Evolutionary conservation across 2,113 vertebrate genomes (phyloP).

Genomic region (Casuarius casuarius): DNA sequence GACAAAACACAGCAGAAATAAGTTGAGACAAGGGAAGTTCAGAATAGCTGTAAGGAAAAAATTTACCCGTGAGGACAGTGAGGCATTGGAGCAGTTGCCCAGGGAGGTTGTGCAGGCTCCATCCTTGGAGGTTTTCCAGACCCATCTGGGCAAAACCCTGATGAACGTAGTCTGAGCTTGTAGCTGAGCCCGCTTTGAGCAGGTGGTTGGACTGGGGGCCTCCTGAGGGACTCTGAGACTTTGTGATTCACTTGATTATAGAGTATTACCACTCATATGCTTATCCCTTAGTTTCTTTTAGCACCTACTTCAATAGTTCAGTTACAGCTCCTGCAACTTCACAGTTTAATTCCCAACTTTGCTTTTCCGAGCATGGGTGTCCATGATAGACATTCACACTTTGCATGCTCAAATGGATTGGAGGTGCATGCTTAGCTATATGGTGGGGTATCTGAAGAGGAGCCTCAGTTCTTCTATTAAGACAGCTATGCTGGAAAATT

Average conservation of each 20-base stretch:
- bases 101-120: background rate
- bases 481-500: background rate
- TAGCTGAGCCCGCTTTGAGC: too few relatives aligned
- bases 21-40: background rate
- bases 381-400: background rate
- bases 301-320: background rate
- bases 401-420: background rate
- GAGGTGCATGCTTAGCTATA: background rate
- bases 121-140: background rate
- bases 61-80: background rate
- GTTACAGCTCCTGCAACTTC: background rate
- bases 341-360: background rate
- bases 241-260: background rate
- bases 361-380: background rate
- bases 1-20: background rate
- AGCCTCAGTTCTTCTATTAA: background rate
- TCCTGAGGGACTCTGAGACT: background rate
- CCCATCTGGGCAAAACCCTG: background rate
- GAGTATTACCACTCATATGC: background rate
- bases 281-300: background rate
- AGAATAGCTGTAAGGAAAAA: background rate
- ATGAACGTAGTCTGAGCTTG: background rate
- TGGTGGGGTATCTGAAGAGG: background rate
- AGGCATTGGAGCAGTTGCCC: background rate
- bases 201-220: background rate